Evolutionary conservation across 2,113 vertebrate species (phyloP).

Genomic region (Tenrec ecaudatus): DNA sequence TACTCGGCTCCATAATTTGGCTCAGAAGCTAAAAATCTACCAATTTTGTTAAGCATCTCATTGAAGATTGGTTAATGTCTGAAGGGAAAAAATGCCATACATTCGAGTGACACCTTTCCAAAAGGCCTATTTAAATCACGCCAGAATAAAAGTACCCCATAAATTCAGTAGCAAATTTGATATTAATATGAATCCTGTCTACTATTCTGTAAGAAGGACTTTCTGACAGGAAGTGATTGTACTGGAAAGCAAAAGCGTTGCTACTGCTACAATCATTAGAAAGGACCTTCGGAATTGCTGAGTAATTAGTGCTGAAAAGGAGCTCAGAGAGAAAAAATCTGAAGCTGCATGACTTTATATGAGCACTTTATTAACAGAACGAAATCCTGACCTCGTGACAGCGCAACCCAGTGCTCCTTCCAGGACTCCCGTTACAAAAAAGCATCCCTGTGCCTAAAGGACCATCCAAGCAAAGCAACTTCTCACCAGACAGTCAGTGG

Average conservation of each 20-base stretch:
- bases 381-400: not conserved
- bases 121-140: constrained; percentile 69
- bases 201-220: not conserved
- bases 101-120: constrained; percentile 59
- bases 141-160: constrained; percentile 39
- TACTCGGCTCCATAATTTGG: constrained; percentile 73
- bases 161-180: constrained; percentile 52
- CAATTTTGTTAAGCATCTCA: constrained; percentile 71
- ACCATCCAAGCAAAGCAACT: not conserved
- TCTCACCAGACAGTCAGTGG: not conserved
- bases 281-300: not conserved
- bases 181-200: constrained; percentile 21
- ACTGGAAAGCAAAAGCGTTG: not conserved
- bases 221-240: constrained; percentile 17
- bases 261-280: not conserved
- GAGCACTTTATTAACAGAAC: not conserved
- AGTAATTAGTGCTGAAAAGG: not conserved
- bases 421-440: not conserved
- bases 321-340: not conserved
- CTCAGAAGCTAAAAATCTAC: constrained; percentile 70
- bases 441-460: not conserved
- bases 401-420: not conserved
- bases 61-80: constrained; percentile 68
- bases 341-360: not conserved
- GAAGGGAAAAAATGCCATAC: constrained; percentile 56